These are phyloP conservation scores for Nyctalus aviator DNA, from an alignment of 2,797 vertebrate genomes.

Conservation along the genomic window DNA sequence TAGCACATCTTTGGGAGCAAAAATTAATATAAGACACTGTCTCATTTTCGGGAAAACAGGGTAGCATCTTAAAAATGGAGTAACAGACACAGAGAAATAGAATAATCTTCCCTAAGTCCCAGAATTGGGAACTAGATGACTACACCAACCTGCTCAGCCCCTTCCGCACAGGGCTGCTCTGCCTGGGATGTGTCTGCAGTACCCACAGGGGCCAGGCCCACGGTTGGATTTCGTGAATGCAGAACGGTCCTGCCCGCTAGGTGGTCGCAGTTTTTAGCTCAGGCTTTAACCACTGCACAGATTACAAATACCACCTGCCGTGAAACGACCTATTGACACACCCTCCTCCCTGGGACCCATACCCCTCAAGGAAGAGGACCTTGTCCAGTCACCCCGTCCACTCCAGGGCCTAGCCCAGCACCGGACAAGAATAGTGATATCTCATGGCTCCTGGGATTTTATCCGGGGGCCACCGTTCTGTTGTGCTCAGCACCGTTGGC, in stretches of 20 bases:
- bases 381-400: not conserved
- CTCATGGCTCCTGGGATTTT: not conserved
- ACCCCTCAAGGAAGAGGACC: not conserved
- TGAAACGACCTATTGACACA: not conserved
- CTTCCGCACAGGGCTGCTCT: not conserved
- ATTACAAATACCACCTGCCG: accelerated
- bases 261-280: not conserved
- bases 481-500: too few species aligned
- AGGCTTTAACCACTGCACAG: not conserved
- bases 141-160: too few species aligned
- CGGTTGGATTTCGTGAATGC: not conserved
- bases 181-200: not conserved
- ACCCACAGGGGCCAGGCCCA: not conserved
- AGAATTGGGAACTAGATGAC: not conserved
- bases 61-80: not conserved
- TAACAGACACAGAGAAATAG: not conserved
- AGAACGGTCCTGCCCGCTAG: not conserved
- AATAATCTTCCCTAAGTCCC: not conserved
- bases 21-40: too few species aligned
- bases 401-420: not conserved
- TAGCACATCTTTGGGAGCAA: too few species aligned
- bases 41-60: too few species aligned
- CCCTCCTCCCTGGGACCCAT: accelerated
- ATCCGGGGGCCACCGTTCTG: not conserved
- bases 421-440: not conserved